Conservation (phyloP, 2,797 vertebrate species). For the Pteropus rufus region DNA sequence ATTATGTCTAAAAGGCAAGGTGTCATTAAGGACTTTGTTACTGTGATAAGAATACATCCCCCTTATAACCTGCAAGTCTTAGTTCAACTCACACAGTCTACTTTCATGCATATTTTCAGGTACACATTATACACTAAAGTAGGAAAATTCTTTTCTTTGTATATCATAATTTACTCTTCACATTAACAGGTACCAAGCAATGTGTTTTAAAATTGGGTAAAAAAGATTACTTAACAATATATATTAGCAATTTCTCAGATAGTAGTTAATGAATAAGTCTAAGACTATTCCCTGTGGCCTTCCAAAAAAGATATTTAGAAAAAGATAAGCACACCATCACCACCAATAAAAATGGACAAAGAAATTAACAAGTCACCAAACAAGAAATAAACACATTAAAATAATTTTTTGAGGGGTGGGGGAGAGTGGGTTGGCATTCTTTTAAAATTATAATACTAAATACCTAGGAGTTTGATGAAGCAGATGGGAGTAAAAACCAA, state of each 20-base stretch:
- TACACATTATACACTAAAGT: background rate
- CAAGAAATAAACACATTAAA: conserved; percentile 15
- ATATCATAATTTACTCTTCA: background rate
- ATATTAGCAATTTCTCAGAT: background rate
- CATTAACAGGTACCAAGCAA: background rate
- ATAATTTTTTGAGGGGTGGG: background rate
- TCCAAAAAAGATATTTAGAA: background rate
- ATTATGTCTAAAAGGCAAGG: background rate
- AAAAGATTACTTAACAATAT: background rate
- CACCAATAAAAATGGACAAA: background rate
- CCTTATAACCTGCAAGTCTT: background rate
- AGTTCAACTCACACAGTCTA: background rate
- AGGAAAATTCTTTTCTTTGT: background rate
- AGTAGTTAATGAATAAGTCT: background rate
- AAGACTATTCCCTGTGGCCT: background rate
- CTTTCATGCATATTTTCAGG: background rate
- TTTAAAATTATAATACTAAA: conserved; percentile 14
- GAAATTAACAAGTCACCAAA: background rate
- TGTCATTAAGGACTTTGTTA: background rate
- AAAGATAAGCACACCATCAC: background rate
- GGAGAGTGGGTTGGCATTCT: background rate
- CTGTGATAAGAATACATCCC: background rate
- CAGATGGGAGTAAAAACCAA: background rate
- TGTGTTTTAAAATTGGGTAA: background rate
- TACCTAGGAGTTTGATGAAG: background rate